phyloP scores from a whole-genome alignment of 2,797 vertebrate genomes.

The Aythya fuligula region DNA sequence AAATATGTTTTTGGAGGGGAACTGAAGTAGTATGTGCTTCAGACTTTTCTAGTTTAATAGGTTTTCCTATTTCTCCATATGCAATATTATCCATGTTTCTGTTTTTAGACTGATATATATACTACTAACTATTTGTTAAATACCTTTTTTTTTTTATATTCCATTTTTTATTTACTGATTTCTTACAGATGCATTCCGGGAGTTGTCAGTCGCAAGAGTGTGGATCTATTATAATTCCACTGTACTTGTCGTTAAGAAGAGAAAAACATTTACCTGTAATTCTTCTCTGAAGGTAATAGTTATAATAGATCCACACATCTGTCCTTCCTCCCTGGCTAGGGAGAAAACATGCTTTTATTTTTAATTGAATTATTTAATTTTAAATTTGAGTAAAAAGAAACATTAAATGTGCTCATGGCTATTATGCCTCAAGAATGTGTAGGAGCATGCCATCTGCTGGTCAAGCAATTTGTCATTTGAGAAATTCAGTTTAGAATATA shows the following conservation, averaged over 20 bases:
- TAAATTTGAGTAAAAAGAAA: background rate
- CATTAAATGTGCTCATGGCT: background rate
- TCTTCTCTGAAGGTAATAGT: constrained; percentile 71
- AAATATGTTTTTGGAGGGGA: background rate
- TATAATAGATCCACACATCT: constrained; percentile 65
- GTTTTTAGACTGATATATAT: background rate
- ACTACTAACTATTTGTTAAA: background rate
- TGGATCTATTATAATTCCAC: constrained; percentile 59
- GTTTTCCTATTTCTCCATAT: background rate
- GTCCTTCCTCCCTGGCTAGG: constrained; percentile 1
- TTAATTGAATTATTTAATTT: background rate
- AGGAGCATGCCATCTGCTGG: constrained; percentile 53
- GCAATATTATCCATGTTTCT: background rate
- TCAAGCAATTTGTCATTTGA: background rate
- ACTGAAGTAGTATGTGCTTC: background rate
- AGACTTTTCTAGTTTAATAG: background rate
- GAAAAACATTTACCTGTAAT: constrained; percentile 69
- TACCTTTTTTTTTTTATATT: background rate
- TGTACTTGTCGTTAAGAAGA: constrained; percentile 52
- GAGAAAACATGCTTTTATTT: background rate
- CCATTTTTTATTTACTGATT: constrained; percentile 50
- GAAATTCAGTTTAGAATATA: background rate
- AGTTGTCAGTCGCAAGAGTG: constrained; percentile 43
- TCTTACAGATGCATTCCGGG: constrained; percentile 41
- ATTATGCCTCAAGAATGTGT: background rate